A percentile compares a stretch with the other conserved stretches of the same genome.
These are phyloP conservation scores for Ardeotis arabs DNA, from an alignment of 2,113 vertebrate species.

Conservation along the genomic window DNA sequence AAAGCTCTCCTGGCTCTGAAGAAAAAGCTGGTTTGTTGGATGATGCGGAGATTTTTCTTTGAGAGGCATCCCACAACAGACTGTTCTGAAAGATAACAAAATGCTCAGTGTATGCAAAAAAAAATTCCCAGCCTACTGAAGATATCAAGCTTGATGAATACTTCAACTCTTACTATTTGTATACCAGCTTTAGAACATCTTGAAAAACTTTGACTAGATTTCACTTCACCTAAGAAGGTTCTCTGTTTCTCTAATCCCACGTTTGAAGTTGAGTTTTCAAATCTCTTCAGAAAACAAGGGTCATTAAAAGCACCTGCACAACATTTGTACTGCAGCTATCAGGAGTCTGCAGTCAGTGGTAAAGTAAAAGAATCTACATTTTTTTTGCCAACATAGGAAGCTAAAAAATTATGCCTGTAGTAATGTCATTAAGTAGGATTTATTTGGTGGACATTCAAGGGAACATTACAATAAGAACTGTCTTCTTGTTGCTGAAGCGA, in stretches of 20 bases:
- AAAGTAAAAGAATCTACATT: background rate
- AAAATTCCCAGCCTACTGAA: background rate
- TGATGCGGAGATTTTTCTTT: conserved; percentile 8
- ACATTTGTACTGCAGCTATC: background rate
- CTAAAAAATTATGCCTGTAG: background rate
- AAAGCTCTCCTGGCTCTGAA: background rate
- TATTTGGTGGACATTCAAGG: background rate
- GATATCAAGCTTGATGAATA: background rate
- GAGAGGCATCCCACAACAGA: background rate
- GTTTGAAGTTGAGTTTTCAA: background rate
- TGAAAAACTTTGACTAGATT: background rate
- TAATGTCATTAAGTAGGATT: background rate
- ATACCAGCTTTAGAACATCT: background rate
- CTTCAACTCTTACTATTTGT: background rate
- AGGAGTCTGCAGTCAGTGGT: background rate
- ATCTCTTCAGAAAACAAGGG: background rate
- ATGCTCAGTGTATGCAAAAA: background rate
- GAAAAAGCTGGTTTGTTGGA: background rate
- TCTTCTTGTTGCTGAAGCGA: background rate
- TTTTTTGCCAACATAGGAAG: background rate
- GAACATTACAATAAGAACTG: background rate
- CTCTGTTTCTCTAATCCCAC: background rate
- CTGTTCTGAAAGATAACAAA: conserved; percentile 30
- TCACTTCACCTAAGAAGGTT: background rate
- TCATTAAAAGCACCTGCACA: background rate